Evolutionary conservation across 2,797 vertebrate species (phyloP).

Genomic region (Amazona ochrocephala): DNA sequence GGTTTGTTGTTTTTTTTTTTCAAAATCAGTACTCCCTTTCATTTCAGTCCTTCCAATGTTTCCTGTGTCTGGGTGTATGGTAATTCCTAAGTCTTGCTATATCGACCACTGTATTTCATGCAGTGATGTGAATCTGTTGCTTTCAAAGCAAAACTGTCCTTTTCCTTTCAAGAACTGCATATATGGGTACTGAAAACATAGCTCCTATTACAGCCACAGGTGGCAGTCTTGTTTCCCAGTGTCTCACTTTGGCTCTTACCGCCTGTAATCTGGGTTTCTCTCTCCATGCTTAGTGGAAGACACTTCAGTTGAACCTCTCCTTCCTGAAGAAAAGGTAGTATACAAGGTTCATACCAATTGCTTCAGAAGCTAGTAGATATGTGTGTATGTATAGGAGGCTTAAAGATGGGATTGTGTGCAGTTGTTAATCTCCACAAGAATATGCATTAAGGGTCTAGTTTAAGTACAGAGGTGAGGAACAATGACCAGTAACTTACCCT

Average conservation of each 20-base stretch:
- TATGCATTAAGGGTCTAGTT: background rate
- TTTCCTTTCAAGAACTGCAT: background rate
- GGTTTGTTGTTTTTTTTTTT: too few relatives aligned
- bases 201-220: accelerated
- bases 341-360: background rate
- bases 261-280: background rate
- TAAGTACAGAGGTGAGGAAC: background rate
- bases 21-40: background rate
- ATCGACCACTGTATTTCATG: background rate
- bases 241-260: background rate
- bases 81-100: background rate
- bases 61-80: background rate
- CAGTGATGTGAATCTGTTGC: background rate
- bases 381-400: background rate
- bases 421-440: background rate
- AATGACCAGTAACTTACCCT: background rate
- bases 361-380: background rate
- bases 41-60: background rate
- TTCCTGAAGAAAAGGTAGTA: background rate
- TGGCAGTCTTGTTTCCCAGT: background rate
- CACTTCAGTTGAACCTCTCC: background rate
- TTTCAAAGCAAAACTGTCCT: background rate
- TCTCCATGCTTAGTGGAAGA: background rate
- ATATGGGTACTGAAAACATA: background rate
- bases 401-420: background rate